Base-by-base conservation (phyloP, 2,113 vertebrate genomes). In the Xenopus borealis region DNA sequence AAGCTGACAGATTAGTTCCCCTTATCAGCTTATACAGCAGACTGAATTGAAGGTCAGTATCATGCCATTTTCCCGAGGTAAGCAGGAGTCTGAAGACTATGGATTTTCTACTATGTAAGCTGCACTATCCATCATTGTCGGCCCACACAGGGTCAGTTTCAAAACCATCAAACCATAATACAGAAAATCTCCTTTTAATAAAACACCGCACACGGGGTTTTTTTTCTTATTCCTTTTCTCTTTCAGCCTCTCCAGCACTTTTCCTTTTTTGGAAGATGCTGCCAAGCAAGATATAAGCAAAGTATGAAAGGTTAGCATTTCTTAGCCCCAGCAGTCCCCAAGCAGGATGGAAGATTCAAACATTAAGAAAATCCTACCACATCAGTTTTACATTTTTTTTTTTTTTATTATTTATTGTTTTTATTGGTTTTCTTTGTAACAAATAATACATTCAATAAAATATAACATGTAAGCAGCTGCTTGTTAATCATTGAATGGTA, bases 1-100 rank as follows among this genome's bases (percentile, higher is more conserved):
- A 85, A 85, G 84, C 84, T 86, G 87, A 83, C 86, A 90, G 91
- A 92, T 94, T 88, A 92, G 89, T 84, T 57, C 86, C 84, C 80
- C 87, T 93, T 94, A 92, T 91, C 85, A 80, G 81, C 87, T 88
- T 88, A 89, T 87, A 89, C 89, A 84, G 88, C 86, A 73, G 74
- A 83, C 91, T 94, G 89, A 91, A 91, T 87, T 89, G 92, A 91
- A 94, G 92, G 92, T 94, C 92, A 92, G 91, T 95, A 94, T 89
- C 88, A 88, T 84, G 86, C 82, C 88, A 91, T 93, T 94, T 91
- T 93, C 86, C 81, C 75, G 79, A 79, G 72, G 86, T 83, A 85
- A 89, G 86, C 81, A 85, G 86, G 87, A 91, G 88, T 90, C 89
- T 87, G 81, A 85, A 86, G 90, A 86, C 82, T 90, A 92, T 91